Base-by-base conservation (phyloP, 1,140 invertebrate species). In the Saccostrea echinata region DNA sequence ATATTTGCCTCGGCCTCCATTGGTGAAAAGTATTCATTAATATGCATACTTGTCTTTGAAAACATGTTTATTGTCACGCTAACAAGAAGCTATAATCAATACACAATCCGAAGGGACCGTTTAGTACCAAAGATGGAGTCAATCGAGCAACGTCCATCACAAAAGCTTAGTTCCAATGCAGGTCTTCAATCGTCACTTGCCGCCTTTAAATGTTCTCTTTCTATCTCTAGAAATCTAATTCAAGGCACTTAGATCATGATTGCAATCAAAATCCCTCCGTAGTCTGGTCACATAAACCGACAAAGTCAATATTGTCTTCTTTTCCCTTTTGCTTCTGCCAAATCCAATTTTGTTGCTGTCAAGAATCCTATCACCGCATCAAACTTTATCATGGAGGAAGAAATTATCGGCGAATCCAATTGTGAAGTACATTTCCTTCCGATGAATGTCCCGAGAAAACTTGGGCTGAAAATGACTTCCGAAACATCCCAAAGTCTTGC, bases 311-410 rank as follows among this genome's bases (percentile, higher is more conserved):
- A 76, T 76, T 76, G 68, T 76, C 68, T 76, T 76, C 68, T 30
- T 33, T 76, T 76, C 27, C 68, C 27, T 76, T 76, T 76, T 76
- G 68, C 68, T 76, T 33, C 24, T 76, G 68, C 68, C 64, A 85
- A 68, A 89, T 89, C 88, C 88, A 89, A 89, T 89, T 89, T 87
- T 89, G 85, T 87, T 87, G 43, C 88, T 89, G 88, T 89, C 88
- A 89, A 85, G 61, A 82, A 76, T 88, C 71, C 84, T 84, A 71
- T 85, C 64, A 71, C 87, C 86, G 85, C 85, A 89, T 85, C 86
- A 83, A 80, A 89, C 81, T 87, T 84, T 81, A 87, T 89, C 84
- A 76, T 85, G 88, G 85, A 87, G 88, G 88, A 87, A 87, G 88
- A 84, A 87, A 89, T 89, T 89, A 89, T 86, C 55, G 33, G 61